Evolutionary conservation across 2,797 vertebrate genomes (phyloP).

Genomic region (Morus bassanus): DNA sequence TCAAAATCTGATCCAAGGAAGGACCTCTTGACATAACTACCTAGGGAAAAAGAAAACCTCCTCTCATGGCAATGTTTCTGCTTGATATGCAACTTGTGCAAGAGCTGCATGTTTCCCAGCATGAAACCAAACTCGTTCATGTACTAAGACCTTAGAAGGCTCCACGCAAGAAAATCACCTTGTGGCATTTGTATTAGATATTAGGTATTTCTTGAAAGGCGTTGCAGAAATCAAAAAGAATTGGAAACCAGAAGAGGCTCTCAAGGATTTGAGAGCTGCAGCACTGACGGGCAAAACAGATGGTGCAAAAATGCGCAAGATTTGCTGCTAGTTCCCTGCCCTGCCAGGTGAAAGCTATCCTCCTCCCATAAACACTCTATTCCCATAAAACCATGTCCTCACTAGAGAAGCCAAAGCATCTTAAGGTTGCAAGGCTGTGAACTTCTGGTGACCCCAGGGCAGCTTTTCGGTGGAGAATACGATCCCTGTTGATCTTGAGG

Average conservation of each 20-base stretch:
- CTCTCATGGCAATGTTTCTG: background rate
- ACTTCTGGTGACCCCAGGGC: background rate
- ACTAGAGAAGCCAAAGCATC: background rate
- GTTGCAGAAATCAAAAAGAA: background rate
- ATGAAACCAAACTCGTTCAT: background rate
- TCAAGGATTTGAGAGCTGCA: background rate
- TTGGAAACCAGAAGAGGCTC: background rate
- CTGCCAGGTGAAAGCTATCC: background rate
- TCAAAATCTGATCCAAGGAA: background rate
- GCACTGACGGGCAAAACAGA: background rate
- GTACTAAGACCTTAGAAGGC: background rate
- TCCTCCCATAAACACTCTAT: background rate
- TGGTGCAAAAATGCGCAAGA: background rate
- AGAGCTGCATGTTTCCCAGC: background rate
- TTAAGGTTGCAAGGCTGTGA: background rate
- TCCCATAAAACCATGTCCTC: background rate
- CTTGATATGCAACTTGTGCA: fast-evolving
- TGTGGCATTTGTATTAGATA: background rate
- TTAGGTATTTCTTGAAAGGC: background rate
- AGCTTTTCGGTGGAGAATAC: background rate
- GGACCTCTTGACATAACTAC: background rate
- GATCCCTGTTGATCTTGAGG: background rate
- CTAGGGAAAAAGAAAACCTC: background rate
- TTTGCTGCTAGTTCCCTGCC: background rate
- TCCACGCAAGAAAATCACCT: background rate